Base-by-base conservation (phyloP, 2,113 vertebrate genomes). In the Platycercus adscitus region DNA sequence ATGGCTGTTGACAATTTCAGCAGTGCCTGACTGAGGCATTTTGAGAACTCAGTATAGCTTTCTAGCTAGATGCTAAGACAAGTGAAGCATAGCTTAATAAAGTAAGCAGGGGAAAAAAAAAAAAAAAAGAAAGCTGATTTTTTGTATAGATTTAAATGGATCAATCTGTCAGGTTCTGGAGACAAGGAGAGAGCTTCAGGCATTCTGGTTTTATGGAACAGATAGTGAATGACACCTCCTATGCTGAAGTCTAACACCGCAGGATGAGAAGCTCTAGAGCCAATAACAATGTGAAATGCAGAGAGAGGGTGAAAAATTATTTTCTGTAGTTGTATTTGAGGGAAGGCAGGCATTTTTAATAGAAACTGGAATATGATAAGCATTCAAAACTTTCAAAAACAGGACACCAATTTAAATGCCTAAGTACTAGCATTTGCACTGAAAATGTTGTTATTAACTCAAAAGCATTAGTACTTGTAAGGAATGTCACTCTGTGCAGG, bases 31-130 rank as follows among this genome's bases (percentile, higher is more conserved):
- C 44, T 61, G 89, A 95, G 94, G 89, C 31, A 61, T 89, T 72
- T 66, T 49, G 58, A 84, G 77, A 87, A 75, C 44, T 68, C 39
- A 23, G 46, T 64, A 80, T 41, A 72, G 49, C 56, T 89, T 21
- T 5, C 63, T 72, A 89, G 81, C 63, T 72, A 89, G 81, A 82
- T 2, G 4, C n/a, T 61, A 78, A 92, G 71, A 94, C 65, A 92
- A 91, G 53, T 76, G 89, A 94, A 89, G 70, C 69, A 69, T 18
- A 80, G 73, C 82, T 82, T 91, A 96, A 95, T 85, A 87, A 69
- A 96, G 33, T 81, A 85, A 84, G 78, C 89, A 56, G 87, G 37
- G 68, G 87, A 86, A 13, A 8, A 14, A 94, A 93, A 92, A 82
- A 0, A 2, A 49, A 24, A 24, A 93, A 90, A 92, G 79, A 0